Evolutionary conservation across 2,113 vertebrate species (phyloP).

Genomic region (Pachypanchax playfairii): DNA sequence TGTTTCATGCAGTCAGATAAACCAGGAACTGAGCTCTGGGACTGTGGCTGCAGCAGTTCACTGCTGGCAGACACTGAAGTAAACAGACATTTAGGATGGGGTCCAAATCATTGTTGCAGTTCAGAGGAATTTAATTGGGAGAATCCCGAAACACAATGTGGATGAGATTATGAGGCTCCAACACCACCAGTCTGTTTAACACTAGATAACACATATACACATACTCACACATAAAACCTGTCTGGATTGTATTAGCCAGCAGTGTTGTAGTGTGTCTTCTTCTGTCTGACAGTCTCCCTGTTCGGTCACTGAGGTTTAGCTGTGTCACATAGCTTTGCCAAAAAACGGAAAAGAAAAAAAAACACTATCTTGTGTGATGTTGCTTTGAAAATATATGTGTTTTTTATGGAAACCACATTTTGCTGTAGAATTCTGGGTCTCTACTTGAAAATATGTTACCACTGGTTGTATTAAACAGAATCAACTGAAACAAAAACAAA

Average conservation of each 20-base stretch:
- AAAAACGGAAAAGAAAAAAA: too few relatives aligned
- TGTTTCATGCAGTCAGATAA: conserved; percentile 22
- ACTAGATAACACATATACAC: conserved; percentile 43
- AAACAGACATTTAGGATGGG: conserved; percentile 38
- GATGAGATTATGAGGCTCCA: conserved; percentile 50
- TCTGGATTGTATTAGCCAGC: conserved; percentile 60
- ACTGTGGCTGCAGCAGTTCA: conserved; percentile 29
- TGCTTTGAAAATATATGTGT: background rate
- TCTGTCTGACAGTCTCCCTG: conserved; percentile 30
- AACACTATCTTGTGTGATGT: too few relatives aligned
- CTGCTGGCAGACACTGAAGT: conserved; percentile 26
- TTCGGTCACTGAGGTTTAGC: conserved; percentile 39
- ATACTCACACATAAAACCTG: conserved; percentile 12
- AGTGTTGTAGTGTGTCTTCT: conserved; percentile 33
- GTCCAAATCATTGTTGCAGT: conserved; percentile 57
- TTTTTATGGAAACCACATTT: background rate
- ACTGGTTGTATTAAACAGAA: background rate
- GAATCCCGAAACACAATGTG: conserved; percentile 51
- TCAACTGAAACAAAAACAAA: background rate
- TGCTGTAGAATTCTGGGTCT: background rate
- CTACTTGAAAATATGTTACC: too few relatives aligned
- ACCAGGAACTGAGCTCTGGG: conserved; percentile 15
- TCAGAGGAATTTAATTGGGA: conserved; percentile 52
- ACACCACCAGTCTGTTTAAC: conserved; percentile 57
- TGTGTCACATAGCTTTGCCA: background rate